Evolutionary conservation across 2,888 invertebrate species (phyloP).

Genomic region (Nemoura dubitans): DNA sequence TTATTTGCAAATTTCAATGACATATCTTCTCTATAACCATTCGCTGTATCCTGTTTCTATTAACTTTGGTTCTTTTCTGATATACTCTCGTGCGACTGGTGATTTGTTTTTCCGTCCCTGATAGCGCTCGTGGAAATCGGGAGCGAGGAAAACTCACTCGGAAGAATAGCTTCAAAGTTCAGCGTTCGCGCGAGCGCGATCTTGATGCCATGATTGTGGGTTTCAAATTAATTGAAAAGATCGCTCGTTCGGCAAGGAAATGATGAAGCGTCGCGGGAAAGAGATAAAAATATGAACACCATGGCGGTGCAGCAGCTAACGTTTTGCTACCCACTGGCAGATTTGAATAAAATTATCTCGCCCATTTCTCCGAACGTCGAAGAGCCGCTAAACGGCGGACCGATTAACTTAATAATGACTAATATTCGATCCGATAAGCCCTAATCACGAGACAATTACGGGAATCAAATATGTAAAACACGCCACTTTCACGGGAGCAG

Average conservation of each 20-base stretch:
- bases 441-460: background rate
- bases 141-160: background rate
- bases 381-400: background rate
- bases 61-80: background rate
- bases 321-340: background rate
- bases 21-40: background rate
- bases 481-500: background rate
- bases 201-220: background rate
- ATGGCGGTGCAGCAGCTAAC: background rate
- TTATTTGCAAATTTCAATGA: background rate
- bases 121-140: background rate
- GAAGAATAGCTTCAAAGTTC: background rate
- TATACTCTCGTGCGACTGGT: background rate
- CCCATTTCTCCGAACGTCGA: background rate
- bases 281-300: background rate
- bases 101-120: background rate
- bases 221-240: background rate
- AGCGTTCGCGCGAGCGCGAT: background rate
- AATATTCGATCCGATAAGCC: background rate
- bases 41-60: background rate
- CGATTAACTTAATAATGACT: slow-evolving; percentile 7
- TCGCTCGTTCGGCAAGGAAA: background rate
- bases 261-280: background rate
- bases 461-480: background rate
- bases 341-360: background rate